These are phyloP conservation scores for Oscheius sp. DNA, from an alignment of 2,888 invertebrate species.

Conservation along the genomic window DNA sequence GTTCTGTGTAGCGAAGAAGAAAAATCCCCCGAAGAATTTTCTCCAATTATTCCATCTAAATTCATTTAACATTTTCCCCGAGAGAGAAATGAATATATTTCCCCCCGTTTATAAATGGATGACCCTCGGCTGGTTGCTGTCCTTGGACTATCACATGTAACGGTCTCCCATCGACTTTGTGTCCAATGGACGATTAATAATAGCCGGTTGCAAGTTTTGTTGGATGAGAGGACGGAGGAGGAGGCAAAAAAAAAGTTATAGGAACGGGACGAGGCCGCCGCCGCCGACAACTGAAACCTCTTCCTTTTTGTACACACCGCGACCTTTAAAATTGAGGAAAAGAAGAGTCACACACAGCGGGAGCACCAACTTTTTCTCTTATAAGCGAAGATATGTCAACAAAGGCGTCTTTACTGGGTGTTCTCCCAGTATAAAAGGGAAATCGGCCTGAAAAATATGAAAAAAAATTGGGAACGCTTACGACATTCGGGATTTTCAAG, in stretches of 20 bases:
- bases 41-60: background rate
- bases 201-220: slow-evolving; percentile 34
- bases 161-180: slow-evolving; percentile 34
- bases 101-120: background rate
- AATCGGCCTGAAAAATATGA: too few species aligned
- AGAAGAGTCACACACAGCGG: background rate
- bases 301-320: slow-evolving; percentile 37
- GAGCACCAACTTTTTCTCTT: too few species aligned
- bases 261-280: slow-evolving; percentile 12
- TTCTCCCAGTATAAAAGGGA: too few species aligned
- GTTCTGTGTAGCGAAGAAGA: slow-evolving; percentile 6
- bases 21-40: background rate
- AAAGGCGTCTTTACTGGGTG: too few species aligned
- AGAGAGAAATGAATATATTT: slow-evolving; percentile 8
- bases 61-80: background rate
- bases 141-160: slow-evolving; percentile 25
- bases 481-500: too few species aligned
- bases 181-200: slow-evolving; percentile 39
- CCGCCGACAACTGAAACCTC: too few species aligned
- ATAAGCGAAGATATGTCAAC: too few species aligned
- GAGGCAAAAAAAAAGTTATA: slow-evolving; percentile 3
- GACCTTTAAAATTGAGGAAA: background rate
- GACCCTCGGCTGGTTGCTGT: background rate
- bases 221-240: too few species aligned
- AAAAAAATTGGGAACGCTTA: too few species aligned